These are phyloP conservation scores for Troides oblongomaculatus DNA, from an alignment of 2,888 invertebrate species.

Conservation along the genomic window DNA sequence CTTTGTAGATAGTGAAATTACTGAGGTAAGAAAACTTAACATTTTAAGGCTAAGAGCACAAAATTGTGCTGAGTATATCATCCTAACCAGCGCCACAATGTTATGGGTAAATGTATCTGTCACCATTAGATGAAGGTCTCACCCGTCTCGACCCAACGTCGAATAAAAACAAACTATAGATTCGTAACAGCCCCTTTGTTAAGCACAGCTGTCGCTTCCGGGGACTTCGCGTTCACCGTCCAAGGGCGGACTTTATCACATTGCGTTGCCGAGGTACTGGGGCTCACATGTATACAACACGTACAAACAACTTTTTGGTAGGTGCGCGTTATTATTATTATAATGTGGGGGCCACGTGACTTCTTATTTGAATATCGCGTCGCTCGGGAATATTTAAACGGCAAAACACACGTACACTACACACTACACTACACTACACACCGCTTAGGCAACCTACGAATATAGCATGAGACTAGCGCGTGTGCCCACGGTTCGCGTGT, in stretches of 20 bases:
- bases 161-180: neutral
- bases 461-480: conserved; percentile 18
- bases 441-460: conserved; percentile 13
- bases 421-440: neutral
- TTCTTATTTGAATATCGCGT: conserved; percentile 27
- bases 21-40: too few species aligned
- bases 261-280: conserved; percentile 26
- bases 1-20: too few species aligned
- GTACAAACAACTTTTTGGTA: conserved; percentile 12
- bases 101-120: too few species aligned
- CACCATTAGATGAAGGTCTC: too few species aligned
- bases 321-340: conserved; percentile 23
- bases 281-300: conserved; percentile 12
- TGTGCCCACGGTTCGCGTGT: conserved; percentile 12
- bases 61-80: too few species aligned
- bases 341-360: conserved; percentile 19
- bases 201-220: conserved; percentile 38
- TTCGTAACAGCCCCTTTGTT: conserved; percentile 35
- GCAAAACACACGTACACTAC: conserved; percentile 7
- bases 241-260: conserved; percentile 33
- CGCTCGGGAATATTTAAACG: conserved; percentile 26
- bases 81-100: too few species aligned
- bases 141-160: too few species aligned
- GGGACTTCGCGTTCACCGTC: conserved; percentile 33
- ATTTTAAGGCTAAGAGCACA: too few species aligned